phyloP scores from a whole-genome alignment of 2,797 vertebrate species.

The Chromis chromis region DNA sequence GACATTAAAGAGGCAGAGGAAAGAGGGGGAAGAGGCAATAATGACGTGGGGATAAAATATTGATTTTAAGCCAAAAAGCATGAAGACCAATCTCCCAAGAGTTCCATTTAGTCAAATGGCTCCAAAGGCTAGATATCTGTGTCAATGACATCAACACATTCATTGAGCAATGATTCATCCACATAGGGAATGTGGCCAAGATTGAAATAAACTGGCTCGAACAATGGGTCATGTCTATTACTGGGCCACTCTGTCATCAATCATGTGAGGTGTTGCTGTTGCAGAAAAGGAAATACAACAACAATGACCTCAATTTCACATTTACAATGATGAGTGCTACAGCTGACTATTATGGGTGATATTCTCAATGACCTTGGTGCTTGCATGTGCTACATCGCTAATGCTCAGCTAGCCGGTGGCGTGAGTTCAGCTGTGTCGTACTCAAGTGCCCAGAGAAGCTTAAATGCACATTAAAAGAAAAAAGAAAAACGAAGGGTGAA shows the following conservation, averaged over 20 bases:
- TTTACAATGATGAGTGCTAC: constrained; percentile 57
- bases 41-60: constrained; percentile 54
- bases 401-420: constrained; percentile 49
- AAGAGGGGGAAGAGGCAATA: constrained; percentile 38
- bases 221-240: constrained; percentile 71
- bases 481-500: constrained; percentile 22
- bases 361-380: constrained; percentile 74
- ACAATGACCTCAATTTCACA: constrained; percentile 62
- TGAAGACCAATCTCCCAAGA: constrained; percentile 42
- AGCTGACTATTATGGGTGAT: constrained; percentile 50
- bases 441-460: constrained; percentile 30
- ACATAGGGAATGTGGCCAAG: constrained; percentile 63
- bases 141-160: constrained; percentile 65
- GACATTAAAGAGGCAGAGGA: constrained; percentile 34
- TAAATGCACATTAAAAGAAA: constrained; percentile 44
- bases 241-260: constrained; percentile 54
- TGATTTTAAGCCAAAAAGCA: constrained; percentile 63
- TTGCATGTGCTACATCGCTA: constrained; percentile 40
- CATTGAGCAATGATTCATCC: constrained; percentile 64
- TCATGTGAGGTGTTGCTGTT: constrained; percentile 54
- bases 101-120: constrained; percentile 66
- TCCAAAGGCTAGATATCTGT: constrained; percentile 58
- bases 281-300: constrained; percentile 48
- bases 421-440: constrained; percentile 41
- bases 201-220: constrained; percentile 70